Evolutionary conservation across 2,113 vertebrate genomes (phyloP).

Genomic region (Pantherophis guttatus): DNA sequence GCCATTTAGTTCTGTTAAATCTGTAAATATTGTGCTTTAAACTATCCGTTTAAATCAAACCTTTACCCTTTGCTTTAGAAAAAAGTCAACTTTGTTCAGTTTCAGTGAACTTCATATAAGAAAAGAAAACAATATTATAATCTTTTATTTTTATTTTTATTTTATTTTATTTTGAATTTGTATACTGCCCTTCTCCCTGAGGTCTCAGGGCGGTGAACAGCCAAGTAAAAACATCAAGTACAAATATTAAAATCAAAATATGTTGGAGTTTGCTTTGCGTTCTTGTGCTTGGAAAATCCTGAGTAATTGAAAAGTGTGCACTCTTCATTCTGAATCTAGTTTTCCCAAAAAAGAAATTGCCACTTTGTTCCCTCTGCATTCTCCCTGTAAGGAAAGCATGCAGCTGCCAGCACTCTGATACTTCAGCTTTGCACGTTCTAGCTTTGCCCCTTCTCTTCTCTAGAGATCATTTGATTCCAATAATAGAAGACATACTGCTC

Average conservation of each 20-base stretch:
- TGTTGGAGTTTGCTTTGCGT: neutral
- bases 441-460: neutral
- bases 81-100: neutral
- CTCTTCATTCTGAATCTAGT: neutral
- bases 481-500: slow-evolving; percentile 24
- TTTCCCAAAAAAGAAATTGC: neutral
- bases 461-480: neutral
- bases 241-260: neutral
- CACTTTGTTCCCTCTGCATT: neutral
- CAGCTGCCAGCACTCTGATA: neutral
- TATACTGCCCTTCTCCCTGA: too few species aligned
- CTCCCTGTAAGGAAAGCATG: neutral
- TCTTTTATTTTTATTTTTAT: too few species aligned
- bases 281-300: neutral
- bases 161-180: too few species aligned
- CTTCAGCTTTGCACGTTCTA: neutral
- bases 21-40: neutral
- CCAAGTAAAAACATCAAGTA: too few species aligned
- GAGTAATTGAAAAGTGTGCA: neutral
- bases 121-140: neutral
- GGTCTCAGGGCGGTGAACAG: too few species aligned
- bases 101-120: neutral
- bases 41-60: neutral
- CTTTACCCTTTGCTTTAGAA: neutral
- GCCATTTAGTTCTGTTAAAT: neutral